A percentile compares a stretch with the other conserved stretches of the same genome.
Conservation (phyloP, 1,140 invertebrate genomes). For the Sarcophaga bullata region DNA sequence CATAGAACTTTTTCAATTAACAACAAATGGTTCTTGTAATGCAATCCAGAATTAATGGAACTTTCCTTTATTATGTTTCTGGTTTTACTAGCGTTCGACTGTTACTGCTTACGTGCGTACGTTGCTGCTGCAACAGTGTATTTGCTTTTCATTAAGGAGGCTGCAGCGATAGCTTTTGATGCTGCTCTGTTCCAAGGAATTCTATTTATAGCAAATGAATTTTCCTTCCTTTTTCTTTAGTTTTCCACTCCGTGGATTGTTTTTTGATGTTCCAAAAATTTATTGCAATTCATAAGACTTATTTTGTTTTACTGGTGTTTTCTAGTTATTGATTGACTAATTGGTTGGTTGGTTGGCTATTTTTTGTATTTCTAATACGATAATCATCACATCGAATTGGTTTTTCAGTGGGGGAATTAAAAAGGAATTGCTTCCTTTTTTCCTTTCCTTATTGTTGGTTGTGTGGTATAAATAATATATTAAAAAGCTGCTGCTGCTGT, state of each 20-base stretch:
- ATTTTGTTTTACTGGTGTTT: background rate
- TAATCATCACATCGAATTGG: slow-evolving; percentile 27
- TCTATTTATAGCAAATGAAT: slow-evolving; percentile 51
- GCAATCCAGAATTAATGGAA: no score
- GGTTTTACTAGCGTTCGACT: no score
- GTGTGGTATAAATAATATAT: background rate
- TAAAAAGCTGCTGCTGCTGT: slow-evolving; percentile 40
- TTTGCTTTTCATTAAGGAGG: no score
- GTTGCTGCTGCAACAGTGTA: no score
- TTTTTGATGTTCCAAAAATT: background rate
- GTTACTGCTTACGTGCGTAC: no score
- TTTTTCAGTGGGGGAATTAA: background rate
- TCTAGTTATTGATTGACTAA: background rate
- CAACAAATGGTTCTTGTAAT: no score
- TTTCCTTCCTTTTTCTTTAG: slow-evolving; percentile 20
- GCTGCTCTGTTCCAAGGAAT: slow-evolving; percentile 35
- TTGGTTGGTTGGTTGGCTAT: slow-evolving; percentile 26
- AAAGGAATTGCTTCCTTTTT: background rate
- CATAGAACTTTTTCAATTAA: background rate
- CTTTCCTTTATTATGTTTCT: no score
- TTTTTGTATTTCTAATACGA: background rate
- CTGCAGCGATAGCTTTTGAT: background rate
- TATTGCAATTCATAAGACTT: slow-evolving; percentile 37
- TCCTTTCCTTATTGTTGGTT: slow-evolving; percentile 12
- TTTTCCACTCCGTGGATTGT: slow-evolving; percentile 22